Conservation (phyloP, 2,888 invertebrate genomes). For the Lordiphosa fenestrarum region DNA sequence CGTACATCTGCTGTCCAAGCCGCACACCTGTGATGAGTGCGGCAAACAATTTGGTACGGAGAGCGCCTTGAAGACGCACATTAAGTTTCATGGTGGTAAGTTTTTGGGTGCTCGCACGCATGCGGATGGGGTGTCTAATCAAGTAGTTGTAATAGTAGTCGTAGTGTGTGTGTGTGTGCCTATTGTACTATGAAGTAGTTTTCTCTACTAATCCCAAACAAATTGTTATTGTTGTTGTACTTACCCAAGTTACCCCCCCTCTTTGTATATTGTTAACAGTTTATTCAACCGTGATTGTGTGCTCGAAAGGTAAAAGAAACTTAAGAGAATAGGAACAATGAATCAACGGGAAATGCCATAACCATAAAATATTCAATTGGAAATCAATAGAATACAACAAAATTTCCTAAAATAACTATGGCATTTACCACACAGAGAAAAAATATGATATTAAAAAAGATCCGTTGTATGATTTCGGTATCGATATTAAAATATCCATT, state of each 20-base stretch:
- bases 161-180: not conserved
- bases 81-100: slow-evolving; percentile 76
- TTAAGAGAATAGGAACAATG: not conserved
- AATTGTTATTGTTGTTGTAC: slow-evolving; percentile 33
- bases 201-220: slow-evolving; percentile 42
- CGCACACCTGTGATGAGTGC: slow-evolving; percentile 72
- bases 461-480: too few species aligned
- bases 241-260: slow-evolving; percentile 1
- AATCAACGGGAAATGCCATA: slow-evolving; percentile 1
- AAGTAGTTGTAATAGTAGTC: slow-evolving; percentile 12
- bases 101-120: slow-evolving; percentile 44
- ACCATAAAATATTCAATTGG: not conserved
- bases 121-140: slow-evolving; percentile 46
- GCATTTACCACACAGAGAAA: not conserved
- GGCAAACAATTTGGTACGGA: slow-evolving; percentile 78
- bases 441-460: too few species aligned
- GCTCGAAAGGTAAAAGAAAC: slow-evolving; percentile 44
- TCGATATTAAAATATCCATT: too few species aligned
- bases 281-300: slow-evolving; percentile 39
- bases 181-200: slow-evolving; percentile 8
- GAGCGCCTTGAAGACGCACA: slow-evolving; percentile 76
- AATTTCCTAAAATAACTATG: not conserved
- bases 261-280: slow-evolving; percentile 41
- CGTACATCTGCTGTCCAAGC: slow-evolving; percentile 74
- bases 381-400: not conserved